Evolutionary conservation across 2,797 vertebrate species (phyloP).

Genomic region (Carcharodon carcharias): DNA sequence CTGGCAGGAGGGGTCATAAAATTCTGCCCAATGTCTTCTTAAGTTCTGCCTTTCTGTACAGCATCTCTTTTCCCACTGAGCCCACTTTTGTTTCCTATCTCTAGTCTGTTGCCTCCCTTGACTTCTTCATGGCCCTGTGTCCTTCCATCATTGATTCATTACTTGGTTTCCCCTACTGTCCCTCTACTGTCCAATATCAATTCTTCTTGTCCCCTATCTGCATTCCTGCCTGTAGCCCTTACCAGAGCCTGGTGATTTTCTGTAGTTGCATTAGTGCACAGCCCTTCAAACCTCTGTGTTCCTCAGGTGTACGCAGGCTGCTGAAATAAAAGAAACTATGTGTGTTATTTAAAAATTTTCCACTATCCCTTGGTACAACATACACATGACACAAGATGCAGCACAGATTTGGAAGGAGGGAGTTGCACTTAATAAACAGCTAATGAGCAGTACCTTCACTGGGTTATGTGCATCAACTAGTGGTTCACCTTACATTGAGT

Average conservation of each 20-base stretch:
- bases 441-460: neutral
- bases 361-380: neutral
- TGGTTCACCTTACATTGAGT: neutral
- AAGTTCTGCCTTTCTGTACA: neutral
- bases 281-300: neutral
- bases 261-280: neutral
- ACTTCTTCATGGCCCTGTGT: neutral
- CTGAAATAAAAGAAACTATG: too few species aligned
- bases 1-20: too few species aligned
- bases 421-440: neutral
- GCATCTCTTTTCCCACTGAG: neutral
- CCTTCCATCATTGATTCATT: neutral
- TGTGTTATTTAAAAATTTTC: neutral
- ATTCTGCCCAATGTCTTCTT: neutral
- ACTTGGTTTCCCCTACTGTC: neutral
- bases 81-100: neutral
- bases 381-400: neutral
- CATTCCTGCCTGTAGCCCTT: neutral
- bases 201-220: neutral
- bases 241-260: neutral
- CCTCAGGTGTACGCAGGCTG: neutral
- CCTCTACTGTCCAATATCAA: neutral
- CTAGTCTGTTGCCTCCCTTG: neutral
- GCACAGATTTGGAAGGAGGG: neutral
- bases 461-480: neutral